A percentile compares a stretch with the other conserved stretches of the same genome.
Conservation (phyloP, 2,888 invertebrate genomes). For the Phlogophora meticulosa region DNA sequence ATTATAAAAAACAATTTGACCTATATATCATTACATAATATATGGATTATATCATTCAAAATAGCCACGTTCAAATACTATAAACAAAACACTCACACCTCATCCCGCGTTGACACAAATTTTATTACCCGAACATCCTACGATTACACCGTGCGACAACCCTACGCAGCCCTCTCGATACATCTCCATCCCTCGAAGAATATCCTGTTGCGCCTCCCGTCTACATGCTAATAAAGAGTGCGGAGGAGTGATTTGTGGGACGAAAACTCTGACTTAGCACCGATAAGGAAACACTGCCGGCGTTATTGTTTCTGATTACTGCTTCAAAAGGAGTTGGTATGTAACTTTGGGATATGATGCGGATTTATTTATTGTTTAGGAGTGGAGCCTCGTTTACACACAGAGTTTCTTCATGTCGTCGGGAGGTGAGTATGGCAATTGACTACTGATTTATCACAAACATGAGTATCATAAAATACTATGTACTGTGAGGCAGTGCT, state of each 20-base stretch:
- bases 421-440: neutral
- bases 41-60: too few relatives aligned
- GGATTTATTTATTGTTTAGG: conserved; percentile 18
- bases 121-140: neutral
- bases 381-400: neutral
- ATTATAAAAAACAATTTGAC: too few relatives aligned
- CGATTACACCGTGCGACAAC: conserved; percentile 38
- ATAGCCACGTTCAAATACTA: neutral
- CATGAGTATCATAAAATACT: too few relatives aligned
- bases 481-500: too few relatives aligned
- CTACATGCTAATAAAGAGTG: conserved; percentile 88
- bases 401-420: neutral
- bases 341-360: conserved; percentile 35
- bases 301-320: conserved; percentile 66
- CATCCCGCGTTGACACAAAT: neutral
- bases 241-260: conserved; percentile 84
- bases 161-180: conserved; percentile 76
- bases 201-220: conserved; percentile 88
- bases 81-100: neutral
- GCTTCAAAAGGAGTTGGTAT: conserved; percentile 44
- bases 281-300: conserved; percentile 55
- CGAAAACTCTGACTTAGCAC: conserved; percentile 54
- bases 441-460: too few relatives aligned
- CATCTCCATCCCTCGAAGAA: conserved; percentile 85
- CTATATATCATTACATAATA: too few relatives aligned